A percentile compares a stretch with the other conserved stretches of the same genome.
phyloP scores from a whole-genome alignment of 2,113 vertebrate genomes.

The Hippocampus abdominalis region DNA sequence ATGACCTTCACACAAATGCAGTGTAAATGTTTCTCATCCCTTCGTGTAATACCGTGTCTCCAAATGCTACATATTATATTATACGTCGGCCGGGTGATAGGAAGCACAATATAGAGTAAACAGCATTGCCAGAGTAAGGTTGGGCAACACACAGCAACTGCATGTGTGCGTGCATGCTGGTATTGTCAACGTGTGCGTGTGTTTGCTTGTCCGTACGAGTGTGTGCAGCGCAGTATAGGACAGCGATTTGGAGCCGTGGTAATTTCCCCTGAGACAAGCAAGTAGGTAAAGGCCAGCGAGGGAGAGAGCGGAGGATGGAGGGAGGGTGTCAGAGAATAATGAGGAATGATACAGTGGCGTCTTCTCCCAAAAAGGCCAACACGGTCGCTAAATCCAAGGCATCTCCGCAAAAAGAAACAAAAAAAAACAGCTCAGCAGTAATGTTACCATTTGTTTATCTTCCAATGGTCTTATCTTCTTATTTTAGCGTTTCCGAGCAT shows the following conservation, averaged over 20 bases:
- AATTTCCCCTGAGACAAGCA: slow-evolving; percentile 71
- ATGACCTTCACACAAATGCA: slow-evolving; percentile 8
- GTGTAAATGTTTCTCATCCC: slow-evolving; percentile 25
- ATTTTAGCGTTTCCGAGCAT: slow-evolving; percentile 51
- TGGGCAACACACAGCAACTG: slow-evolving; percentile 14
- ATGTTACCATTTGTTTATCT: slow-evolving; percentile 48
- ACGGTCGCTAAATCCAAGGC: slow-evolving; percentile 36
- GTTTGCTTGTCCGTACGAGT: slow-evolving; percentile 23
- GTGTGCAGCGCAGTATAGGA: slow-evolving; percentile 53
- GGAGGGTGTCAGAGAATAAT: slow-evolving; percentile 62
- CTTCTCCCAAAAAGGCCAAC: slow-evolving; percentile 29
- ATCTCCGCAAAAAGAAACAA: slow-evolving; percentile 27
- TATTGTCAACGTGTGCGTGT: slow-evolving; percentile 9
- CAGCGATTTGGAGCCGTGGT: slow-evolving; percentile 61
- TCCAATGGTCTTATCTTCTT: slow-evolving; percentile 54
- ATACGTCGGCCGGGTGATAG: neutral
- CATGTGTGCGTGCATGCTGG: slow-evolving; percentile 3
- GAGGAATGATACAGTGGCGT: slow-evolving; percentile 60
- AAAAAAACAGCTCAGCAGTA: neutral
- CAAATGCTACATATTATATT: slow-evolving; percentile 13
- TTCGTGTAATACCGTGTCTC: slow-evolving; percentile 20
- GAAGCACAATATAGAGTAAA: slow-evolving; percentile 28
- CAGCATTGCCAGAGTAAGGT: slow-evolving; percentile 11
- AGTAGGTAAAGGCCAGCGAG: slow-evolving; percentile 69
- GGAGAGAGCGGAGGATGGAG: slow-evolving; percentile 25